These are phyloP conservation scores for Triplophysa siluroides DNA, from an alignment of 2,113 vertebrate genomes.

Conservation along the genomic window DNA sequence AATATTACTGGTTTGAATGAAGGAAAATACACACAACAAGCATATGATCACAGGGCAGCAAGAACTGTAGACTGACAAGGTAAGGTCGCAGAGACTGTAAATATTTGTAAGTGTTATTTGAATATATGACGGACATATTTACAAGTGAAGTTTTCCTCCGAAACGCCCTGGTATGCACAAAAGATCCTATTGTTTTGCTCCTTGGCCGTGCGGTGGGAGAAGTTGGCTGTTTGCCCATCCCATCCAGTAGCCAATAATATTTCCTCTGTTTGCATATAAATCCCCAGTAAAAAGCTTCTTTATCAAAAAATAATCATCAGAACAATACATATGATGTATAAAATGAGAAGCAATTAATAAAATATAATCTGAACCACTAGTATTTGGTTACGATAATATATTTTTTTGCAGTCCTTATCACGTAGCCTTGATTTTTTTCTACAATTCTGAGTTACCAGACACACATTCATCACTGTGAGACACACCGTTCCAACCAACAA, in stretches of 20 bases:
- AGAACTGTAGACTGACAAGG: slow-evolving; percentile 41
- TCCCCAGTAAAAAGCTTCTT: slow-evolving; percentile 49
- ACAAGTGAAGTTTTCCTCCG: slow-evolving; percentile 36
- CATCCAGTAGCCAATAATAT: slow-evolving; percentile 25
- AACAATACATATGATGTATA: slow-evolving; percentile 56
- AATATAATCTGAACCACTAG: slow-evolving; percentile 57
- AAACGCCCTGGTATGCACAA: slow-evolving; percentile 19
- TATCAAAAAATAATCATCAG: slow-evolving; percentile 58
- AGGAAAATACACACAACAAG: slow-evolving; percentile 53
- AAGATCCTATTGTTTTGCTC: slow-evolving; percentile 17
- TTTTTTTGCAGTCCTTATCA: slow-evolving; percentile 50
- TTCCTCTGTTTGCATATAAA: slow-evolving; percentile 39
- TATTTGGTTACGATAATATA: slow-evolving; percentile 38
- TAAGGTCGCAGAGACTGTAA: slow-evolving; percentile 29
- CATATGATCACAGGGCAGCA: slow-evolving; percentile 48
- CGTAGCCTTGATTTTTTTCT: slow-evolving; percentile 17
- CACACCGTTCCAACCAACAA: slow-evolving; percentile 1
- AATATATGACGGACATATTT: slow-evolving; percentile 46
- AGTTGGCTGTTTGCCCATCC: not conserved
- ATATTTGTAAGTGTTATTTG: slow-evolving; percentile 36
- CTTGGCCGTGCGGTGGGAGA: not conserved
- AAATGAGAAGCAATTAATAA: slow-evolving; percentile 56
- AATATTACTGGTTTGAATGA: slow-evolving; percentile 57
- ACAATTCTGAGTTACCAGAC: slow-evolving; percentile 9
- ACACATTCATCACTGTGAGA: slow-evolving; percentile 27